Base-by-base conservation (phyloP, 2,888 invertebrate genomes). In the Mimachlamys varia region DNA sequence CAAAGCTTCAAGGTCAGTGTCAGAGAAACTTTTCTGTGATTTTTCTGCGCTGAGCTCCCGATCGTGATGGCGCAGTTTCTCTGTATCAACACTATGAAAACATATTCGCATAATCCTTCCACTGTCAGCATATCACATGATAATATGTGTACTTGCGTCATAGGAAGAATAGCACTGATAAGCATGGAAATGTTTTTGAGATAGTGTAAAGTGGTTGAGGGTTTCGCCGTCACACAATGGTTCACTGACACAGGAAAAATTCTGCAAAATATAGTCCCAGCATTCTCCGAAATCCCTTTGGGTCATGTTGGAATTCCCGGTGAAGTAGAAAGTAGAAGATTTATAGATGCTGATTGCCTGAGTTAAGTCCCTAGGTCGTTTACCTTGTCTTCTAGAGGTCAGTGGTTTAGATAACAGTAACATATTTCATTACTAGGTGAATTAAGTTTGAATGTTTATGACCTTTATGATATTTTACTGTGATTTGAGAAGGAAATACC, bases 141-240 rank as follows among this genome's bases (percentile, higher is more conserved):
- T 33, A 22, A 10, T 27, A 27, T 13, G 76, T 33, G 22, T 76
- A 33, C 76, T 76, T 76, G 22, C 76, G 76, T 76, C 76, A 76
- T 7, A 33, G 76, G 27, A 12, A 76, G 76, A 76, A 76, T 76
- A 33, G 76, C 2, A 76, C 10, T 27, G 76, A 76, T 76, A 76
- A 76, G 76, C 12, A 5, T 33, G 76, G 76, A 33, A 76, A 76
- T 76, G 76, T 76, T 76, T 76, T 76, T 76, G 76, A 76, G 76
- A 76, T 76, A 76, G 33, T 0, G 76, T 76, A 76, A 33, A 76
- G 76, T 76, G 76, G 76, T 76, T 76, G 76, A 33, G 33, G 76
- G 27, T 76, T 76, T 76, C 7, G 12, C 76, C 76, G 33, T 76
- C 76, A 76, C 76, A 76, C 76, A 76, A 76, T 76, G 76, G 76